Conservation (phyloP, 2,888 invertebrate genomes). For the Yponomeuta sedellus region DNA sequence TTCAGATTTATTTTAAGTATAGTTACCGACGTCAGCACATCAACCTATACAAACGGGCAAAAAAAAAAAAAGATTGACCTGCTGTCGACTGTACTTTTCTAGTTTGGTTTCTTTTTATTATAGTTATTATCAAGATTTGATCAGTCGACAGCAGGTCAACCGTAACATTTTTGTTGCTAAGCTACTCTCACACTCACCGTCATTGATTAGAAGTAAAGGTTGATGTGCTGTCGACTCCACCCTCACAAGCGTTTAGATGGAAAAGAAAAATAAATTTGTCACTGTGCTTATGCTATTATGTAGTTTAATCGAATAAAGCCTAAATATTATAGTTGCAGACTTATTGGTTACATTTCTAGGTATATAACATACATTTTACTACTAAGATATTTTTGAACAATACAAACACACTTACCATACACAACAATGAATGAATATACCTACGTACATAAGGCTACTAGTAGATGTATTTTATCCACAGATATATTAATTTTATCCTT, state of each 20-base stretch:
- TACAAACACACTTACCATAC: conserved; percentile 16
- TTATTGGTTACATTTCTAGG: neutral
- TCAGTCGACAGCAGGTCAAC: no score
- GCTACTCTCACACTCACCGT: no score
- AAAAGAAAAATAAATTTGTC: neutral
- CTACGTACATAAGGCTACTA: neutral
- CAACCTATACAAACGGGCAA: no score
- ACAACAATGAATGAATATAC: neutral
- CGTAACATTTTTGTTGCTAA: no score
- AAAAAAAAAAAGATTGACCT: no score
- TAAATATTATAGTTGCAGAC: neutral
- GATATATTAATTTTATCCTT: no score
- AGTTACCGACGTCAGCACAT: no score
- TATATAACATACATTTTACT: conserved; percentile 9
- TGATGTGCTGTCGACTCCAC: neutral
- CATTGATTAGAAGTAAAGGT: neutral
- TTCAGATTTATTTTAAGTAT: no score
- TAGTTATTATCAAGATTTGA: no score
- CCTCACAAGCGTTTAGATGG: neutral
- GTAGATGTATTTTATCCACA: neutral
- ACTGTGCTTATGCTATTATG: neutral
- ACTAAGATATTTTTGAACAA: conserved; percentile 23
- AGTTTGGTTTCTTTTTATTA: no score
- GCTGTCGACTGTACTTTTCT: no score
- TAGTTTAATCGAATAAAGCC: neutral